phyloP scores from a whole-genome alignment of 1,140 invertebrate genomes.

The Heterodera carotae region DNA sequence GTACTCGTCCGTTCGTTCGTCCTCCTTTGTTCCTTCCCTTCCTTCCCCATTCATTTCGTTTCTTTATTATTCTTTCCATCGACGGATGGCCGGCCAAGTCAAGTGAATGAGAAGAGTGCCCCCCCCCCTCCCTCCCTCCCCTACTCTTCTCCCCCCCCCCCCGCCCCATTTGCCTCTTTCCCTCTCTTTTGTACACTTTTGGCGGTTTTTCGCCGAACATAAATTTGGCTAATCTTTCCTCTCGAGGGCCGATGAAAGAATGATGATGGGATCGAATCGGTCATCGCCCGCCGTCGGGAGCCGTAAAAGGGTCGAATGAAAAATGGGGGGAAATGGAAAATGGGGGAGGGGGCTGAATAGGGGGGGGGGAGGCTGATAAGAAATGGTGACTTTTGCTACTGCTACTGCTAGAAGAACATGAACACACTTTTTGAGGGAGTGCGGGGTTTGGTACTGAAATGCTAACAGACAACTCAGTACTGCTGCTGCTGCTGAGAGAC shows the following conservation, averaged over 20 bases:
- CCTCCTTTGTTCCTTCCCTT: not conserved
- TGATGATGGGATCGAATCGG: not conserved
- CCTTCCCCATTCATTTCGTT: not conserved
- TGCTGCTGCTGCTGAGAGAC: too few species aligned
- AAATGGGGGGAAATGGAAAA: not conserved
- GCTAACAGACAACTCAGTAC: too few species aligned
- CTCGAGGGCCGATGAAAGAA: not conserved
- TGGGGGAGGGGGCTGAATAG: not conserved
- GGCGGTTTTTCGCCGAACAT: not conserved
- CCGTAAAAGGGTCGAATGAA: slow-evolving; percentile 1
- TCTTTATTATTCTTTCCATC: slow-evolving; percentile 4
- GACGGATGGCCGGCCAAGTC: not conserved
- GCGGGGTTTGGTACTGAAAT: too few species aligned
- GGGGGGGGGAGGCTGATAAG: not conserved
- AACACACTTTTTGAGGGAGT: too few species aligned
- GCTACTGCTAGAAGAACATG: not conserved
- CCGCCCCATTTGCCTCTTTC: not conserved
- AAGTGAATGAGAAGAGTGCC: not conserved
- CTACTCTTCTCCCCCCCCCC: not conserved
- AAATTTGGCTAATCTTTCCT: slow-evolving; percentile 18
- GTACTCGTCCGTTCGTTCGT: not conserved
- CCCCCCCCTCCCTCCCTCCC: not conserved
- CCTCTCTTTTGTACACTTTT: not conserved
- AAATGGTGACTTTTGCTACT: not conserved
- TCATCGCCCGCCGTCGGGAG: not conserved